Base-by-base conservation (phyloP, 2,797 vertebrate genomes). In the Clarias pachynema region DNA sequence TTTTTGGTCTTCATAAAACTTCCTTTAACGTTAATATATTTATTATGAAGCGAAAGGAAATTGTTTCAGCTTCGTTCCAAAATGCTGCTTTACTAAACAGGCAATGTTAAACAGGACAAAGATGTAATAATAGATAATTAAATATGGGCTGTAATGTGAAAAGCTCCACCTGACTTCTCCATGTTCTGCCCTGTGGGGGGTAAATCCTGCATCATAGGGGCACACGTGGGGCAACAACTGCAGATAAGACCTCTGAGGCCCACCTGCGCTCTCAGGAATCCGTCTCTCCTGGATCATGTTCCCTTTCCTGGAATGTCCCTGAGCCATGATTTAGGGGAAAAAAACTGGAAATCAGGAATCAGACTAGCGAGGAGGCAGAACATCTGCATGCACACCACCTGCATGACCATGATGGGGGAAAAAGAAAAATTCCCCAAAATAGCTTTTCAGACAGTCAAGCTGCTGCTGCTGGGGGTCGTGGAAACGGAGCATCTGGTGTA, bases 221-320 rank as follows among this genome's bases (percentile, higher is more conserved):
- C 62, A 14, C 15, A 59, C 72, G 34, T n/a, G 14, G 29, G 60
- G 29, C 70, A 74, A 56, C n/a, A 40, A 26, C 15, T 22, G 40
- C 15, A 86, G 87, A 90, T 88, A 83, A 87, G 86, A 60, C 63
- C 70, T 66, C 62, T 9, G 26, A 74, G 81, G 63, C 68, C 87
- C 79, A 85, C 68, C 88, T 85, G 85, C 10, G 1, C 37, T 34
- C n/a, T 6, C 70, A 77, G 85, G 72, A 77, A 86, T 82, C 53
- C 31, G 12, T 22, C 29, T 63, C 65, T 62, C 62, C 49, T 49
- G 53, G 80, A 86, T 82, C 79, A 53, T n/a, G 63, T 86, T 86
- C 34, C 26, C 26, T 8, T 75, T 40, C 68, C 60, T n/a, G 44
- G 15, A 75, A 37, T 22, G 49, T 40, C 16, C 6, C 34, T 65